Percentiles rank a stretch among this genome's conserved stretches.
Evolutionary conservation across 2,113 vertebrate species (phyloP).

Genomic region (Caracal caracal): DNA sequence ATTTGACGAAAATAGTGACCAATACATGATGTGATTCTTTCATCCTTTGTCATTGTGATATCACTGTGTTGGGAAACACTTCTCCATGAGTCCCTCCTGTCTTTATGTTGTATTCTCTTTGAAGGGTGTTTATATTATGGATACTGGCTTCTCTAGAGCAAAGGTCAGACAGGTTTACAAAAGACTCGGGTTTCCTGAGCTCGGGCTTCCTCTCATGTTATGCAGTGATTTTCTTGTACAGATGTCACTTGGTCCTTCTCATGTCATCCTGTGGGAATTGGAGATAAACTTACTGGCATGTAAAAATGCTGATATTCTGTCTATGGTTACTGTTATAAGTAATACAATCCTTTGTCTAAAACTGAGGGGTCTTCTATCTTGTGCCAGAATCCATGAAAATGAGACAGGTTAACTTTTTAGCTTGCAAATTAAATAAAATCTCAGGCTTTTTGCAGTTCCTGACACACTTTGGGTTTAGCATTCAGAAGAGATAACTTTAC

Average conservation of each 20-base stretch:
- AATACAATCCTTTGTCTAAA: not conserved
- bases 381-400: not conserved
- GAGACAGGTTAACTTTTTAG: not conserved
- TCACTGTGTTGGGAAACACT: not conserved
- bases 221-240: fast-evolving
- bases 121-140: not conserved
- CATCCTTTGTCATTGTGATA: too few species aligned
- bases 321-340: not conserved
- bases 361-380: not conserved
- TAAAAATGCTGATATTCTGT: not conserved
- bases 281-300: fast-evolving
- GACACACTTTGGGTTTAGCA: not conserved
- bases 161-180: not conserved
- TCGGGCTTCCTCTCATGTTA: not conserved
- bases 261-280: fast-evolving
- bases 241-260: not conserved
- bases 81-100: fast-evolving
- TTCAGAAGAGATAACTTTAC: not conserved
- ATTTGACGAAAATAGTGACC: not conserved
- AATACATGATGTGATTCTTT: not conserved
- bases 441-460: not conserved
- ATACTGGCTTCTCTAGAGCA: not conserved
- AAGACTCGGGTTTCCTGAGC: not conserved
- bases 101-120: not conserved
- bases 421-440: not conserved